Conservation (phyloP, 2,113 vertebrate genomes). For the Oostethus manadensis region DNA sequence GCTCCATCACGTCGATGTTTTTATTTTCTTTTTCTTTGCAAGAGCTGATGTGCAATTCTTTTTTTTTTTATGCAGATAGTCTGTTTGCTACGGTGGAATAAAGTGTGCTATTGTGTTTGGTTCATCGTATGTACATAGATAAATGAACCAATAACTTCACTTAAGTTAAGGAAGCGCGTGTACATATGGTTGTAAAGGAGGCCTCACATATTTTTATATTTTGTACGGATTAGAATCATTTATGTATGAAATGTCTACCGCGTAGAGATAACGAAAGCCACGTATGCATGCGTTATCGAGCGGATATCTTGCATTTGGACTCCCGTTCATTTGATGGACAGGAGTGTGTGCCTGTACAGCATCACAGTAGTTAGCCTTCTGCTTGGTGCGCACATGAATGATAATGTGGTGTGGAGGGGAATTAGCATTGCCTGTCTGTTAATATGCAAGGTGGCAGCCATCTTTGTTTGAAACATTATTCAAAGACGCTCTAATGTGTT, state of each 20-base stretch:
- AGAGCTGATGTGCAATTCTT: constrained; percentile 54
- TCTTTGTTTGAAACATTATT: constrained; percentile 20
- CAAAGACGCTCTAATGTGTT: constrained; percentile 26
- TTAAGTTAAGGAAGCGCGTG: constrained; percentile 76
- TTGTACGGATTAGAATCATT: constrained; percentile 81
- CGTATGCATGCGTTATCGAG: constrained; percentile 75
- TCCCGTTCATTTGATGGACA: constrained; percentile 57
- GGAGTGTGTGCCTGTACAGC: constrained; percentile 12
- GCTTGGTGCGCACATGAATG: constrained; percentile 56
- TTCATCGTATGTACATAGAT: constrained; percentile 73
- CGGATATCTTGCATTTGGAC: constrained; percentile 76
- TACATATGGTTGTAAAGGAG: constrained; percentile 98
- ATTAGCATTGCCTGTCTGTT: constrained; percentile 16
- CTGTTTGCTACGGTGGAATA: constrained; percentile 40
- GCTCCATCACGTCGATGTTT: constrained; percentile 27
- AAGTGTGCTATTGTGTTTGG: constrained; percentile 52
- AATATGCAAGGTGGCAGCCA: constrained; percentile 1
- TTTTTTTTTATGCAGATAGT: constrained; percentile 32
- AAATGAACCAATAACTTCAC: constrained; percentile 70
- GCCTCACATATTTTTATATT: constrained; percentile 98
- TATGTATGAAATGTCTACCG: constrained; percentile 76
- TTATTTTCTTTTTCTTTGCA: constrained; percentile 17
- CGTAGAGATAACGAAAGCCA: constrained; percentile 64
- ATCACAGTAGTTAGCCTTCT: constrained; percentile 34
- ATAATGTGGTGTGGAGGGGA: constrained; percentile 19